Percentiles rank a stretch among this genome's conserved stretches.
These are phyloP conservation scores for Mugil cephalus DNA, from an alignment of 2,113 vertebrate species.

Conservation along the genomic window DNA sequence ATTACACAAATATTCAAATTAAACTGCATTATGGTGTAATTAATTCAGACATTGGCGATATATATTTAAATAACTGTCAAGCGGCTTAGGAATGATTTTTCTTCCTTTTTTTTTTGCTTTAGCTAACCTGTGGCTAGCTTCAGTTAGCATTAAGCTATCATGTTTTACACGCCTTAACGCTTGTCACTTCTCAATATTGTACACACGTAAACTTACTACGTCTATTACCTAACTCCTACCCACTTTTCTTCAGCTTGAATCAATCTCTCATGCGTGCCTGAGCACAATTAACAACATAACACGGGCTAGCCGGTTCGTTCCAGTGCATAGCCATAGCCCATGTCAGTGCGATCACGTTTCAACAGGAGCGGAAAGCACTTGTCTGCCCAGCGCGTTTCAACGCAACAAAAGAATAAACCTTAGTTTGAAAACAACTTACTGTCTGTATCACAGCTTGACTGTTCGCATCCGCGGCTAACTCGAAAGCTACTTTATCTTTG, in stretches of 20 bases:
- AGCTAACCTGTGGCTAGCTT: slow-evolving; percentile 21
- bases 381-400: rapidly evolving
- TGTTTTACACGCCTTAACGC: background rate
- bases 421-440: slow-evolving; percentile 34
- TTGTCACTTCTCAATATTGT: background rate
- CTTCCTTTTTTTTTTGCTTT: background rate
- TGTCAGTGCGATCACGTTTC: background rate
- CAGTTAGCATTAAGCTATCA: slow-evolving; percentile 38
- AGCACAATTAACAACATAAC: background rate
- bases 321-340: slow-evolving; percentile 37
- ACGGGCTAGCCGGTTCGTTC: background rate
- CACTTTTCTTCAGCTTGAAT: background rate
- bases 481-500: slow-evolving; percentile 14
- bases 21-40: background rate
- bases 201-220: background rate
- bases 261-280: background rate
- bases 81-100: background rate
- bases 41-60: rapidly evolving
- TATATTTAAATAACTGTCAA: background rate
- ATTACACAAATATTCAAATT: background rate
- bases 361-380: background rate
- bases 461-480: slow-evolving; percentile 31
- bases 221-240: background rate
- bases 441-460: slow-evolving; percentile 19
- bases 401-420: rapidly evolving